A percentile compares a stretch with the other conserved stretches of the same genome.
Conservation (phyloP, 1,140 invertebrate genomes). For the Hyles euphorbiae region DNA sequence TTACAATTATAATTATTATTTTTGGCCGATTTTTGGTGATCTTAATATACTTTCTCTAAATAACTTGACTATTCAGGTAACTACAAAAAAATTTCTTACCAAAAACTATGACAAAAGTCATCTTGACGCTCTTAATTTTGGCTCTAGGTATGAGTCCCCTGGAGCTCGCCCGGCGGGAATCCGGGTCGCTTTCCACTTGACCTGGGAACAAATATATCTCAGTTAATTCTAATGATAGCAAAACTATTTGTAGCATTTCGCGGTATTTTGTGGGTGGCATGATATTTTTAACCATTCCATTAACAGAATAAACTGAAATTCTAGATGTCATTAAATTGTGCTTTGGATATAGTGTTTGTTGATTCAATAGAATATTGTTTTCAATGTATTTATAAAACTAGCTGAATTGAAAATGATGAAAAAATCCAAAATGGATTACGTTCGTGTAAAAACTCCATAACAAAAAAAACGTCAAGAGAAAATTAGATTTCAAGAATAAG, state of each 20-base stretch:
- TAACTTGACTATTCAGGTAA: neutral
- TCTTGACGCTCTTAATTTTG: constrained; percentile 98
- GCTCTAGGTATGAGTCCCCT: constrained; percentile 94
- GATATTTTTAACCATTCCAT: neutral
- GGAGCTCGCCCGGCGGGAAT: constrained; percentile 83
- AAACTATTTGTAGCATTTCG: neutral
- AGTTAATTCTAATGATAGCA: neutral
- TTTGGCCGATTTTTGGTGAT: too few relatives aligned
- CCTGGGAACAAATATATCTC: constrained; percentile 39
- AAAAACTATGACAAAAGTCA: constrained; percentile 97
- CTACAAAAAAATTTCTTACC: constrained; percentile 77
- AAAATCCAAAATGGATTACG: too few relatives aligned
- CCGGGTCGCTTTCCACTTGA: constrained; percentile 72
- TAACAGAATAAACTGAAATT: neutral
- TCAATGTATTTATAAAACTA: too few relatives aligned
- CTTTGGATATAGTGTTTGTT: neutral
- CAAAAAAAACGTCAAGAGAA: too few relatives aligned
- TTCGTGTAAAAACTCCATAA: too few relatives aligned
- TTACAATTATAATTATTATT: too few relatives aligned
- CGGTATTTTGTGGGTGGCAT: neutral
- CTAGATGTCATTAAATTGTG: too few relatives aligned
- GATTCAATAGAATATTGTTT: neutral
- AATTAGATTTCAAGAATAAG: too few relatives aligned
- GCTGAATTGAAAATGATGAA: too few relatives aligned
- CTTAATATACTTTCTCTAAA: too few relatives aligned